phyloP scores from a whole-genome alignment of 2,113 vertebrate genomes.

The Cynoglossus semilaevis region DNA sequence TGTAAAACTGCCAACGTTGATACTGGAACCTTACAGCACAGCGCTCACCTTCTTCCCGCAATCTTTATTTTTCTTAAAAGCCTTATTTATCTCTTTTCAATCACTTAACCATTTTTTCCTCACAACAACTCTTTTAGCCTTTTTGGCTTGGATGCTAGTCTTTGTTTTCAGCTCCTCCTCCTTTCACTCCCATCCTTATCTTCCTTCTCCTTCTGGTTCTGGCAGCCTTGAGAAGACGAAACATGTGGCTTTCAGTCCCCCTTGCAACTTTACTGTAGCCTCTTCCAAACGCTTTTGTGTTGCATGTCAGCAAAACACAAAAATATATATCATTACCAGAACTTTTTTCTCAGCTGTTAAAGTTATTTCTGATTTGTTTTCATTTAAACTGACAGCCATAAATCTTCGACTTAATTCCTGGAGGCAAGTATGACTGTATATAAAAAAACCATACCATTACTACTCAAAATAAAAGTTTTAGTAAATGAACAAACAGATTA shows the following conservation, averaged over 20 bases:
- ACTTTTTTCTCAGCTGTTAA: too few relatives aligned
- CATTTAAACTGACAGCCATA: too few relatives aligned
- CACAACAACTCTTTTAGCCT: not conserved
- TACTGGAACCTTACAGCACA: conserved; percentile 36
- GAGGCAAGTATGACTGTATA: too few relatives aligned
- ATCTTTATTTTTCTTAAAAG: conserved; percentile 19
- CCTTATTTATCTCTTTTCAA: conserved; percentile 17
- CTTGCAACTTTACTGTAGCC: conserved; percentile 42
- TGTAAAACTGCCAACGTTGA: conserved; percentile 42
- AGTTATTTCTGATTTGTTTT: too few relatives aligned
- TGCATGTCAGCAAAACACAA: not conserved
- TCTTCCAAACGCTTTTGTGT: conserved; percentile 21
- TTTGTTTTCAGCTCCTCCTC: conserved; percentile 10
- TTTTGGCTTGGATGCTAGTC: conserved; percentile 17
- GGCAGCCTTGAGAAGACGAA: conserved; percentile 44
- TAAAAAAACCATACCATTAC: too few relatives aligned
- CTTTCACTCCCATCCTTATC: conserved; percentile 22
- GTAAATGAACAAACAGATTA: too few relatives aligned
- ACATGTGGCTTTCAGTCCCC: conserved; percentile 53
- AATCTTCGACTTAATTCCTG: too few relatives aligned
- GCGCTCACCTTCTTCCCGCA: conserved; percentile 3
- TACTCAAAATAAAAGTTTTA: too few relatives aligned
- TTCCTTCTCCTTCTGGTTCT: conserved; percentile 34
- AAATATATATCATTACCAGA: not conserved
- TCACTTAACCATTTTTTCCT: conserved; percentile 4